Conservation (phyloP, 1,140 invertebrate species). For the Rhopalosiphum maidis region DNA sequence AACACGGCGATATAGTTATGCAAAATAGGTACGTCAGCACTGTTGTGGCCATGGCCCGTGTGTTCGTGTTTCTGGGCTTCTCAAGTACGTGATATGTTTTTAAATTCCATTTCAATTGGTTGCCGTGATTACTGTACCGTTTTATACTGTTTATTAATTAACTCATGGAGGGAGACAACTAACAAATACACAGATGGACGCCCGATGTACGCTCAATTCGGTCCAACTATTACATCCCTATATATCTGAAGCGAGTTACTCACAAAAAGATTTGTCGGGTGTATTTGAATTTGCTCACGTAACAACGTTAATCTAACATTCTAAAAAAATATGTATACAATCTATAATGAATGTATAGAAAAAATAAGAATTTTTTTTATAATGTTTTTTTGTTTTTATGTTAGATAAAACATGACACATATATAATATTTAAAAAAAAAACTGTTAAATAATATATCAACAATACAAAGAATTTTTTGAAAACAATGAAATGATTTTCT, state of each 20-base stretch:
- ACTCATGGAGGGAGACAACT: not conserved
- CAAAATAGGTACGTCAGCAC: not conserved
- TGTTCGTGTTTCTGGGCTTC: not conserved
- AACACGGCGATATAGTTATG: constrained; percentile 3
- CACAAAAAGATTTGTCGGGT: not conserved
- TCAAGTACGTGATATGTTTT: not conserved
- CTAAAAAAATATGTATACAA: too few species aligned
- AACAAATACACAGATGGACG: not conserved
- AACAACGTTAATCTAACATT: not conserved
- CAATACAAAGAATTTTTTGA: not conserved
- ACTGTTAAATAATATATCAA: too few species aligned
- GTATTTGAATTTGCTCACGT: not conserved
- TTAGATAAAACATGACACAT: not conserved
- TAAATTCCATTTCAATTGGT: constrained; percentile 6
- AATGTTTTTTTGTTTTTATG: not conserved
- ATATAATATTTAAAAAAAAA: not conserved
- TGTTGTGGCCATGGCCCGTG: not conserved
- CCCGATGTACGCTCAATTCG: not conserved
- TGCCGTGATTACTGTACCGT: not conserved
- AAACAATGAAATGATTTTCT: not conserved
- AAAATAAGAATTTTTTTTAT: not conserved
- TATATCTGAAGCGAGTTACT: not conserved
- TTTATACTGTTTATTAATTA: constrained; percentile 8
- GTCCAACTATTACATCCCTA: not conserved
- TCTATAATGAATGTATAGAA: not conserved